Base-by-base conservation (phyloP, 2,888 invertebrate genomes). In the Ectemnius continuus region DNA sequence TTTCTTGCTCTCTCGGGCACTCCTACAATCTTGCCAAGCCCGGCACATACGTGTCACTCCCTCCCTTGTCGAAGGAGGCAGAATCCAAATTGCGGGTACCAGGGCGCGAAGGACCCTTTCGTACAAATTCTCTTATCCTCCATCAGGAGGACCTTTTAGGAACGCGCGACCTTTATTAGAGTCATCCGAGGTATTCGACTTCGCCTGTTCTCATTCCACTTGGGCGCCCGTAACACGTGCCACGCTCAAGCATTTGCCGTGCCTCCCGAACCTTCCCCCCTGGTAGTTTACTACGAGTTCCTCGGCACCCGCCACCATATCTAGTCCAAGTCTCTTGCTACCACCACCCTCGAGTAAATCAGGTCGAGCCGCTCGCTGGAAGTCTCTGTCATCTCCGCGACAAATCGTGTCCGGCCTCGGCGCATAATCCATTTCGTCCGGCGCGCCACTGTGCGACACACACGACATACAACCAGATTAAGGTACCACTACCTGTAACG, bases 401-500 rank as follows among this genome's bases (percentile, higher is more conserved):
- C 8, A 36, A 63, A 67, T 70, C 72, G 60, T 66, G 36, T 69
- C 70, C 68, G 76, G 61, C 73, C 28, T 67, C 70, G 74, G 75
- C 63, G 18, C 70, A 57, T 61, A 45, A 76, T 76, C 75, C 80
- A 76, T 71, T 63, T 73, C 69, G 75, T 70, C 80, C 75, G 74
- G 74, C 76, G 76, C 79, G 75, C 65, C 69, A 83, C 66, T 78
- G 81, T 75, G 76, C 79, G 75, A 23, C 23, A 23, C 23, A 23
- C 23, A 23, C 23, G 23, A 23, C 67, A 72, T 73, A 76, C 78
- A 74, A 73, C 36, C 36, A 36, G 36, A 36, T 64, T 75, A 82
- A 85, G 84, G 85, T 85, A 85, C 83, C 81, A 81, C 79, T 36
- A 36, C 36, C 36, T 36, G 36, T 36, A 36, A 36, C 36, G 36